phyloP scores from a whole-genome alignment of 2,888 invertebrate genomes.

The Phorcus lineatus region DNA sequence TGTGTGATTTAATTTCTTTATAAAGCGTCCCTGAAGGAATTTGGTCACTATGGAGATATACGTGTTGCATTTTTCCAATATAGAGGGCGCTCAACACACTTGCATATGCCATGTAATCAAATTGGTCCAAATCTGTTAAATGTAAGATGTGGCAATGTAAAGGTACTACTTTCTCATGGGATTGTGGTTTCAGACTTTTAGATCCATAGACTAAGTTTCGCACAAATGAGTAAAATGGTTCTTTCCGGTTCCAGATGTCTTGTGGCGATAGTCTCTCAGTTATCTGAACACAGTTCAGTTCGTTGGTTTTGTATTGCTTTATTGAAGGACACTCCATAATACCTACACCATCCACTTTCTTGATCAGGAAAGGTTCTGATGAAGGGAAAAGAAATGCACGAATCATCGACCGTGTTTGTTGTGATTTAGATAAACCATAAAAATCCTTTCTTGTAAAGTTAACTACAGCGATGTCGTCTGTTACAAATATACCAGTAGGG shows the following conservation, averaged over 20 bases:
- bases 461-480: conserved; percentile 37
- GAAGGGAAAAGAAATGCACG: conserved; percentile 39
- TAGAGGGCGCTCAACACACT: conserved; percentile 43
- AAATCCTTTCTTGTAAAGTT: conserved; percentile 33
- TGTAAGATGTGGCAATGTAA: conserved; percentile 33
- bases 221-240: conserved; percentile 35
- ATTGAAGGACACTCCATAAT: conserved; percentile 39
- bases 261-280: conserved; percentile 32
- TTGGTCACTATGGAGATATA: conserved; percentile 37
- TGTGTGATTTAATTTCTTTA: conserved; percentile 19
- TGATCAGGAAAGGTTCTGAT: conserved; percentile 34
- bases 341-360: conserved; percentile 3
- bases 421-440: conserved; percentile 14
- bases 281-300: conserved; percentile 33
- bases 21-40: conserved; percentile 30
- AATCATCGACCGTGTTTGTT: conserved; percentile 2
- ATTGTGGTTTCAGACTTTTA: conserved; percentile 25
- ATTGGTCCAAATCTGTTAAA: neutral
- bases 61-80: conserved; percentile 27
- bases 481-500: conserved; percentile 38
- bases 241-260: conserved; percentile 29
- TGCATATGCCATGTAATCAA: conserved; percentile 31
- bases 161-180: neutral
- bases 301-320: neutral
- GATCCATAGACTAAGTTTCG: conserved; percentile 36